A percentile compares a stretch with the other conserved stretches of the same genome.
phyloP scores from a whole-genome alignment of 2,797 vertebrate species.

The Trachops cirrhosus region DNA sequence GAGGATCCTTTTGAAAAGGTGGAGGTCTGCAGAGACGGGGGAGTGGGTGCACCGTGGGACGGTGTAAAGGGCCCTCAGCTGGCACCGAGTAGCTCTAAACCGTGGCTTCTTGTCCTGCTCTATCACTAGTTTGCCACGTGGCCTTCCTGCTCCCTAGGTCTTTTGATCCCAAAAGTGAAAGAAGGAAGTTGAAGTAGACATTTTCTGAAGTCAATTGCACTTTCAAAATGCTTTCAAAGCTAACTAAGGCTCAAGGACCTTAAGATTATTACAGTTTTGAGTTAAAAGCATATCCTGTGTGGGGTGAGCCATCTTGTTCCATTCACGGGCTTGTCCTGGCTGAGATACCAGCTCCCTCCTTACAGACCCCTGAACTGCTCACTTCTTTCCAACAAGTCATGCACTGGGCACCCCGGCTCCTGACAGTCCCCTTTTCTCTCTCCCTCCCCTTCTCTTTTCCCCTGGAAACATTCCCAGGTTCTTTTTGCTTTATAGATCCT shows the following conservation, averaged over 20 bases:
- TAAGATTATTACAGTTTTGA: neutral
- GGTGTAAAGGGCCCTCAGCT: neutral
- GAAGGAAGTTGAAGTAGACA: neutral
- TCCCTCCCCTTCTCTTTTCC: neutral
- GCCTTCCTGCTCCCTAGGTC: neutral
- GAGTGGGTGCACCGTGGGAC: neutral
- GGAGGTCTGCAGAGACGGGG: neutral
- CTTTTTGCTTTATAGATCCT: neutral
- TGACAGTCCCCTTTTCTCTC: neutral
- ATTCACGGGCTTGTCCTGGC: neutral
- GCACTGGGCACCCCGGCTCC: neutral
- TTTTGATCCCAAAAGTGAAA: neutral
- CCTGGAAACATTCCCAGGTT: neutral
- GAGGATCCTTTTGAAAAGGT: neutral
- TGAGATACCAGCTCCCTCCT: neutral
- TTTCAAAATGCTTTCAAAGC: constrained; percentile 26
- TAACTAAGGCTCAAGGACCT: neutral
- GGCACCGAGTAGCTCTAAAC: neutral
- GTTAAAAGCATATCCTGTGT: neutral
- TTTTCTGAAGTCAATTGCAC: neutral
- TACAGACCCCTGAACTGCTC: neutral
- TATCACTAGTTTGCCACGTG: neutral
- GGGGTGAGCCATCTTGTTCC: neutral
- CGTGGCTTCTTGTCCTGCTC: neutral
- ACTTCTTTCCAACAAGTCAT: neutral